Conservation (phyloP, 2,113 vertebrate genomes). For the Cairina moschata region DNA sequence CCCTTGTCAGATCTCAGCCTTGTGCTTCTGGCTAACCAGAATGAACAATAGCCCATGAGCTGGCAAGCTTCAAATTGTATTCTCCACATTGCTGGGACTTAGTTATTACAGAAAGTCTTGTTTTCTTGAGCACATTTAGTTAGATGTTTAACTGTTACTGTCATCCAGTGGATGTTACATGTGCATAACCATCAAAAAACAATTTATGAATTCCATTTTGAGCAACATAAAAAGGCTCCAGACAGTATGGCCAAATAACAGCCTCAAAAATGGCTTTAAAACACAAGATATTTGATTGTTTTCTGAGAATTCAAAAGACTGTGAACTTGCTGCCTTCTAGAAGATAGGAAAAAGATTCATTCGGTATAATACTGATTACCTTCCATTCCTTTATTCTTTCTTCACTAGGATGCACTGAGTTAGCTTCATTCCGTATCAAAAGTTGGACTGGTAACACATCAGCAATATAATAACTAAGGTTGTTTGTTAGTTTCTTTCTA, state of each 20-base stretch:
- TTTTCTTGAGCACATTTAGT: not conserved
- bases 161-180: not conserved
- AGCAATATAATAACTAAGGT: not conserved
- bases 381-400: not conserved
- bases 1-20: not conserved
- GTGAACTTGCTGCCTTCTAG: not conserved
- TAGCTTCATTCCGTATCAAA: not conserved
- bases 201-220: not conserved
- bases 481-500: not conserved
- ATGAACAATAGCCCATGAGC: not conserved
- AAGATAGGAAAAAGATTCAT: not conserved
- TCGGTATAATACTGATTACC: not conserved
- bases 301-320: not conserved
- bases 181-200: not conserved
- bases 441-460: not conserved
- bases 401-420: not conserved
- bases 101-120: not conserved
- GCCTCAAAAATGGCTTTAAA: not conserved
- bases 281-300: not conserved
- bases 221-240: not conserved
- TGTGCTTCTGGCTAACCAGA: not conserved
- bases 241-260: not conserved
- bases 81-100: not conserved
- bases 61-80: not conserved
- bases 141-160: not conserved